These are phyloP conservation scores for Hypsibius dujardini DNA, from an alignment of 1,140 invertebrate species.

Conservation along the genomic window DNA sequence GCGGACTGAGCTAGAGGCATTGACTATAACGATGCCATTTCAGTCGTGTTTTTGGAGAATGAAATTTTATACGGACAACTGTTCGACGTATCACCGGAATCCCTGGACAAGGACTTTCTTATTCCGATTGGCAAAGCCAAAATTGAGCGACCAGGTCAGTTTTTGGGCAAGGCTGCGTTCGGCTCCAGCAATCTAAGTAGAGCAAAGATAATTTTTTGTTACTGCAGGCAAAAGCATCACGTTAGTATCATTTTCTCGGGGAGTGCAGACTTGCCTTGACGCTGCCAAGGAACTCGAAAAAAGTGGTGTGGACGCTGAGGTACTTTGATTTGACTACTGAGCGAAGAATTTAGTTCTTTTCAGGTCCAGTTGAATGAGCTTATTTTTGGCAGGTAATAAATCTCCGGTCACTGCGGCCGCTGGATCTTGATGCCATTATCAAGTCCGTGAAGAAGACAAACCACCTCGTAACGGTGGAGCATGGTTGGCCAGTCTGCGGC, in stretches of 20 bases:
- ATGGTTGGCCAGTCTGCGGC: slow-evolving; percentile 86
- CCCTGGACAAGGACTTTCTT: slow-evolving; percentile 71
- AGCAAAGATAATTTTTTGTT: too few species aligned
- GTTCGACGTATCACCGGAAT: slow-evolving; percentile 80
- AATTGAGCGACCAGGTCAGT: slow-evolving; percentile 54
- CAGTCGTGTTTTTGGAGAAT: slow-evolving; percentile 85
- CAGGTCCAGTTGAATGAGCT: slow-evolving; percentile 16
- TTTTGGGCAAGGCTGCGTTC: slow-evolving; percentile 16
- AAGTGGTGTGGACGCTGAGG: slow-evolving; percentile 57
- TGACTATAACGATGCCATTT: too few species aligned
- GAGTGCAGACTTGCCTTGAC: slow-evolving; percentile 64
- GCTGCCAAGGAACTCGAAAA: slow-evolving; percentile 65
- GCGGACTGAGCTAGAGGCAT: too few species aligned
- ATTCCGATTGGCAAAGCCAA: slow-evolving; percentile 92
- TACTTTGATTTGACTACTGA: too few species aligned
- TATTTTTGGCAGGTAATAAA: slow-evolving; percentile 54
- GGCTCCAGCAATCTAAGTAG: background rate
- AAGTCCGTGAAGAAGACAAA: slow-evolving; percentile 85
- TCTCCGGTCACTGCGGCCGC: slow-evolving; percentile 71
- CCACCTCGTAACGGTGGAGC: slow-evolving; percentile 80
- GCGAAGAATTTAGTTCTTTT: slow-evolving; percentile 16
- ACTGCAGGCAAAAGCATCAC: slow-evolving; percentile 67
- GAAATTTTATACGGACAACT: slow-evolving; percentile 79
- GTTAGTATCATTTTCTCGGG: slow-evolving; percentile 72
- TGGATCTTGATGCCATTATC: slow-evolving; percentile 71